A percentile compares a stretch with the other conserved stretches of the same genome.
phyloP scores from a whole-genome alignment of 2,888 invertebrate genomes.

The Encarsia formosa region DNA sequence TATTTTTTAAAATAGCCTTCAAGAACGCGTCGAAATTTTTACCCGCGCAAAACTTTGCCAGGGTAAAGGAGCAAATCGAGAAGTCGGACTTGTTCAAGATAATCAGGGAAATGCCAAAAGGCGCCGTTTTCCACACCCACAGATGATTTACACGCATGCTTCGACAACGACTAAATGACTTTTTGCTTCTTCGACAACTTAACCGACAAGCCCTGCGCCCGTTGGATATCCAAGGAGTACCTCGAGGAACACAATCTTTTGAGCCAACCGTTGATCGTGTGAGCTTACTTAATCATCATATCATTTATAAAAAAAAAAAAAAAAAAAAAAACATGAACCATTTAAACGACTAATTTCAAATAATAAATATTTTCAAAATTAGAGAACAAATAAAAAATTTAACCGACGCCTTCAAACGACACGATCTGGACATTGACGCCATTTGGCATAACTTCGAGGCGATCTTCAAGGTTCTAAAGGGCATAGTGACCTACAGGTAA shows the following conservation, averaged over 20 bases:
- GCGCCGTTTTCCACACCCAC: constrained; percentile 67
- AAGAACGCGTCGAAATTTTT: constrained; percentile 53
- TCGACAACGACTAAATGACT: constrained; percentile 59
- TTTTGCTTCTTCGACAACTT: constrained; percentile 57
- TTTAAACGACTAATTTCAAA: too few relatives aligned
- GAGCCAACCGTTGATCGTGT: constrained; percentile 38
- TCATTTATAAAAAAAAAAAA: constrained; percentile 56
- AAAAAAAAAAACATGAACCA: too few relatives aligned
- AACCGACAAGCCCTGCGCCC: too few relatives aligned
- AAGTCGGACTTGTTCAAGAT: constrained; percentile 64
- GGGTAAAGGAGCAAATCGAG: constrained; percentile 57
- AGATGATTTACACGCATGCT: constrained; percentile 61
- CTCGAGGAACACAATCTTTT: constrained; percentile 28
- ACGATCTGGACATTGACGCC: constrained; percentile 13
- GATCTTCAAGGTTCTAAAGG: constrained; percentile 22
- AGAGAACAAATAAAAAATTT: constrained; percentile 61
- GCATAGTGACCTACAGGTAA: constrained; percentile 39
- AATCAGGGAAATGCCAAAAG: constrained; percentile 70
- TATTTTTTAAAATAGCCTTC: too few relatives aligned
- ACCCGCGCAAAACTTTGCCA: constrained; percentile 65
- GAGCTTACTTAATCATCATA: constrained; percentile 34
- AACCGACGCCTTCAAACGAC: constrained; percentile 51
- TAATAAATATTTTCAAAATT: too few relatives aligned
- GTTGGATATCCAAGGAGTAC: background rate
- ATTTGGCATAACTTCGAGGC: constrained; percentile 29